Base-by-base conservation (phyloP, 1,140 invertebrate species). In the Zaprionus inermis region DNA sequence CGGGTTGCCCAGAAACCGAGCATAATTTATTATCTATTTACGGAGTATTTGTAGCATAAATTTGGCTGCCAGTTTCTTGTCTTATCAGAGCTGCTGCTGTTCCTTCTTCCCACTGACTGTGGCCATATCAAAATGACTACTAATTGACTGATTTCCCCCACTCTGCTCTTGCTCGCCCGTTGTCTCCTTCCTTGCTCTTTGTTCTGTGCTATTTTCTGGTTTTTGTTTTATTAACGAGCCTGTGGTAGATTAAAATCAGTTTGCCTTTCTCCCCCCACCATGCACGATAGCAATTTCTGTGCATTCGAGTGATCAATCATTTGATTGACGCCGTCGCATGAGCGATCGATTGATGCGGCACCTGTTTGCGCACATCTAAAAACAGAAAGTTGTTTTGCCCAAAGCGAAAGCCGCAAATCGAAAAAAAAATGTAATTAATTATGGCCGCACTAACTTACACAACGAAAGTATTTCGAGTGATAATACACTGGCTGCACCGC, bases 11-110 rank as follows among this genome's bases (percentile, higher is more conserved):
- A 32, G 30, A 49, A 16, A 49, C 2, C 34, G 32, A 24, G 32
- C 66, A 65, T 83, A 78, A 88, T 89, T 88, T 88, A 88, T 89
- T 88, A 74, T 74, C 70, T 88, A 79, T 74, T 78, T 89, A 82
- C 46, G 66, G 55, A 83, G 74, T 68, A 82, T 88, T 86, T 80
- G 30, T 69, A 49, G 76, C 83, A 79, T 88, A 88, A 86, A 86
- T 86, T 73, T 70, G 28, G 58, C 51, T 69, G 72, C 64, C 66
- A 41, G 52, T 73, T 68, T 1, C 51, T 52, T 65, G 51, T 60
- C 68, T 66, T 76, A 72, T 71, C 68, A 46, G 36, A 55, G 67
- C 41, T 57, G 51, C 54, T 55, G 41, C 38, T 22, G 24, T 24
- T 1, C 20, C 30, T 51, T 44, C 18, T 38, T 12, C 60, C 59